Percentiles rank a stretch among this genome's conserved stretches.
Conservation (phyloP, 2,888 invertebrate genomes). For the Cheilosia impressa region DNA sequence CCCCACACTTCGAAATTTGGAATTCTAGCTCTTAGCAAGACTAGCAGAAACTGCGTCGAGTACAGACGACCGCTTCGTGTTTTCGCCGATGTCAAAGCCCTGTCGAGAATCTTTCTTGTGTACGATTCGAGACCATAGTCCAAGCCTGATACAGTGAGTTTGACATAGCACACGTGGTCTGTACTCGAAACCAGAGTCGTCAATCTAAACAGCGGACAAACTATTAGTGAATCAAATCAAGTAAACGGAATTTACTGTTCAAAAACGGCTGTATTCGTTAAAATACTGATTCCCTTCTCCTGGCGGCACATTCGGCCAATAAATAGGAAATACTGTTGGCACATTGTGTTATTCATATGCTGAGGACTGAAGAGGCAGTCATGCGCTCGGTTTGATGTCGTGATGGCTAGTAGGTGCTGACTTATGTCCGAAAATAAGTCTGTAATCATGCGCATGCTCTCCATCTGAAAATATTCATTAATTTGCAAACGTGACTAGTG, state of each 20-base stretch:
- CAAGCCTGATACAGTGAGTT: conserved; percentile 95
- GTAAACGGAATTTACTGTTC: conserved; percentile 85
- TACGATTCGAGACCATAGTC: conserved; percentile 92
- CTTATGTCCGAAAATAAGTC: conserved; percentile 93
- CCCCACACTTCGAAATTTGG: conserved; percentile 93
- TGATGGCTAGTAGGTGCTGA: conserved; percentile 89
- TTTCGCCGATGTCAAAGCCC: conserved; percentile 82
- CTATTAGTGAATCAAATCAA: not conserved
- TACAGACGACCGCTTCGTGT: conserved; percentile 89
- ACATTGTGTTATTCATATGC: conserved; percentile 94
- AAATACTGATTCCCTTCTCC: conserved; percentile 87
- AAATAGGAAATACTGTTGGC: conserved; percentile 97
- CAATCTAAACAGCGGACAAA: conserved; percentile 85
- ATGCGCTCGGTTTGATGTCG: conserved; percentile 90
- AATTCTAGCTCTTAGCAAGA: conserved; percentile 90
- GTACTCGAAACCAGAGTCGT: conserved; percentile 91
- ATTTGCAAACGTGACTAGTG: not conserved
- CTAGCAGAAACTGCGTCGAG: conserved; percentile 95
- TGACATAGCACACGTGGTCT: conserved; percentile 96
- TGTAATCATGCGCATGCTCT: conserved; percentile 88
- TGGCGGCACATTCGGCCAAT: conserved; percentile 93
- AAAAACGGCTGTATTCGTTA: conserved; percentile 90
- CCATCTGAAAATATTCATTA: conserved; percentile 84
- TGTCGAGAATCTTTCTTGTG: conserved; percentile 87
- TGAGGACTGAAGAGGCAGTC: conserved; percentile 95